Evolutionary conservation across 2,113 vertebrate genomes (phyloP).

Genomic region (Odocoileus virginianus): DNA sequence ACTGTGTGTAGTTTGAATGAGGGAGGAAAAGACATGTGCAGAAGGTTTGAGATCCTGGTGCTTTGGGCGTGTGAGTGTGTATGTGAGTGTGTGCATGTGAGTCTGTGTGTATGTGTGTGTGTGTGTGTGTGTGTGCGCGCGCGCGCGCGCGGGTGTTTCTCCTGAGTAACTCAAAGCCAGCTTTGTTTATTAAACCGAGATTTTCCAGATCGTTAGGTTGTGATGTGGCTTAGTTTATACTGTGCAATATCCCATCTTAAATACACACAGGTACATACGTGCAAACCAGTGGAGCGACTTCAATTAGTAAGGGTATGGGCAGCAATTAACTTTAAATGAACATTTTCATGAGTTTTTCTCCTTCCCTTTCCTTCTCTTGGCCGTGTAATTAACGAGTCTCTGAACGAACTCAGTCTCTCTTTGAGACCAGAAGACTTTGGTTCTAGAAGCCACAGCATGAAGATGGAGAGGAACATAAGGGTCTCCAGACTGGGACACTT

Average conservation of each 20-base stretch:
- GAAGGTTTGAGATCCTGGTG: constrained; percentile 59
- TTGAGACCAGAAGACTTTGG: not conserved
- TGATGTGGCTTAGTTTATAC: constrained; percentile 71
- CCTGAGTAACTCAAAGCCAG: constrained; percentile 78
- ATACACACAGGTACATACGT: constrained; percentile 52
- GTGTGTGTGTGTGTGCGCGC: not conserved
- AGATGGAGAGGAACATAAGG: not conserved
- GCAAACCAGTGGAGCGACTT: constrained; percentile 68
- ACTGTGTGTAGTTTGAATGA: constrained; percentile 70
- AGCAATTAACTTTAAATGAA: constrained; percentile 60
- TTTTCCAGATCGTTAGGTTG: constrained; percentile 76
- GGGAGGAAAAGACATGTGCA: constrained; percentile 66
- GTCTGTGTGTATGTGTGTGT: not conserved
- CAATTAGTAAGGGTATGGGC: constrained; percentile 58
- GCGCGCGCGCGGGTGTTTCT: not conserved
- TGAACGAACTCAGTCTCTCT: not conserved
- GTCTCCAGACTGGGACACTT: not conserved
- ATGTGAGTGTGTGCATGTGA: not conserved
- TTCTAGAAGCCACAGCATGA: not conserved
- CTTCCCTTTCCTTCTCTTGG: not conserved
- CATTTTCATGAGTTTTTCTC: constrained; percentile 47
- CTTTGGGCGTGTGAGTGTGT: not conserved
- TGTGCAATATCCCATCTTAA: constrained; percentile 74
- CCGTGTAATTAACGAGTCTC: not conserved
- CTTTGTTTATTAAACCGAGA: constrained; percentile 79